Evolutionary conservation across 2,888 invertebrate genomes (phyloP).

Genomic region (Euzetes globulus): DNA sequence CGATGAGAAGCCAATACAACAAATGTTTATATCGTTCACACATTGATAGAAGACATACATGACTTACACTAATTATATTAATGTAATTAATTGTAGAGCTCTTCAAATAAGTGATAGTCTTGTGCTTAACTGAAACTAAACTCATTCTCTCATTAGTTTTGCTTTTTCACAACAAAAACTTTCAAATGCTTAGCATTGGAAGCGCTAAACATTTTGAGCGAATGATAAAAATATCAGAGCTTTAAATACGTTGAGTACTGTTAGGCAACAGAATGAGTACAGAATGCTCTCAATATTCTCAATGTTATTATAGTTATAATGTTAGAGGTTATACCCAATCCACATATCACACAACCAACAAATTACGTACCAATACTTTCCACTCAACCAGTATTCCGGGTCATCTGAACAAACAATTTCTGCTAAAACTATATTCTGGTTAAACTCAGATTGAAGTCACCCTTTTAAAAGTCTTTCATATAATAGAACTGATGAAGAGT

Average conservation of each 20-base stretch:
- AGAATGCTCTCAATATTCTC: neutral
- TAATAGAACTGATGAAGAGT: too few relatives aligned
- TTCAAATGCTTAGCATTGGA: constrained; percentile 4
- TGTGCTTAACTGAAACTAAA: neutral
- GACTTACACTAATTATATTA: neutral
- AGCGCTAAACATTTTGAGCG: neutral
- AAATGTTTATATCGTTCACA: neutral
- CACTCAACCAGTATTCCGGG: neutral
- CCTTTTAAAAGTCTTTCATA: too few relatives aligned
- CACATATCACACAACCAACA: neutral
- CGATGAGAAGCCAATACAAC: neutral
- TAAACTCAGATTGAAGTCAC: too few relatives aligned
- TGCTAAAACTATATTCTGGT: too few relatives aligned
- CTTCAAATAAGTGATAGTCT: neutral
- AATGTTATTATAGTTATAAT: neutral
- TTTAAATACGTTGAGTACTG: neutral
- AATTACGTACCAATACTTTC: neutral
- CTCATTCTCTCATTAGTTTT: neutral
- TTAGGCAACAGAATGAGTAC: neutral
- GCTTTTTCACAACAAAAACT: neutral
- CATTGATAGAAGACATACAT: constrained; percentile 5
- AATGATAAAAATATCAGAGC: neutral
- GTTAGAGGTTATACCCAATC: neutral
- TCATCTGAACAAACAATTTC: too few relatives aligned
- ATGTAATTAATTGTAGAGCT: neutral